Conservation (phyloP, 2,797 vertebrate genomes). For the Danio albolineatus region DNA sequence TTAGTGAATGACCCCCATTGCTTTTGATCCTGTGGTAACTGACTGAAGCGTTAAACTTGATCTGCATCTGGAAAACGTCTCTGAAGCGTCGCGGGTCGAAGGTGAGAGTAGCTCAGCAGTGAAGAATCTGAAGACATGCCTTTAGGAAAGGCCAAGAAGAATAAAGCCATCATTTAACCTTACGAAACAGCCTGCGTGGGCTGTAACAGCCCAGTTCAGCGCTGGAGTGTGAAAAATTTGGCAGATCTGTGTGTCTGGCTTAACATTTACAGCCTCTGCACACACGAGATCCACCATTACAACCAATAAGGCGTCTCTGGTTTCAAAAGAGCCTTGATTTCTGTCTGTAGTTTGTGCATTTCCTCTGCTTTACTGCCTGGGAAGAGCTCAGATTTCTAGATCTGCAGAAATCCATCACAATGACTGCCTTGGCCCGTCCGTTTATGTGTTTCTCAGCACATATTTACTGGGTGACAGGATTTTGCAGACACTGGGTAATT, state of each 20-base stretch:
- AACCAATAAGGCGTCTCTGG: not conserved
- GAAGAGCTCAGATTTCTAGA: not conserved
- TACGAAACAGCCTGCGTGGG: not conserved
- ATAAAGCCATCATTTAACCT: constrained; percentile 16
- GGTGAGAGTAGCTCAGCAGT: constrained; percentile 1
- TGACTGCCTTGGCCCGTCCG: not conserved
- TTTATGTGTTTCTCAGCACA: not conserved
- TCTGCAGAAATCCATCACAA: not conserved
- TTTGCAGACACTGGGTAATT: not conserved
- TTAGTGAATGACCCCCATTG: no score
- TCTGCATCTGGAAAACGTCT: constrained; percentile 11
- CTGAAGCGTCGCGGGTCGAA: constrained; percentile 16
- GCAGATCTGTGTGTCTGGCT: constrained; percentile 1
- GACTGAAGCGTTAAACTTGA: not conserved
- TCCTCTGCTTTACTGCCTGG: not conserved
- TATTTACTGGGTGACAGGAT: not conserved
- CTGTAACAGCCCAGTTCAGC: constrained; percentile 18
- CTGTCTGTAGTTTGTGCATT: constrained; percentile 3
- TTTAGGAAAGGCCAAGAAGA: not conserved
- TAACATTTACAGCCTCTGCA: constrained; percentile 35
- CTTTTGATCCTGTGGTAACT: not conserved
- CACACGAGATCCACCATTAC: not conserved
- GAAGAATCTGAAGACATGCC: constrained; percentile 15
- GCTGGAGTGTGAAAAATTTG: not conserved
- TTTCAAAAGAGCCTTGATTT: not conserved